A percentile compares a stretch with the other conserved stretches of the same genome.
Evolutionary conservation across 2,888 invertebrate genomes (phyloP).

Genomic region (Polydrusus cervinus): DNA sequence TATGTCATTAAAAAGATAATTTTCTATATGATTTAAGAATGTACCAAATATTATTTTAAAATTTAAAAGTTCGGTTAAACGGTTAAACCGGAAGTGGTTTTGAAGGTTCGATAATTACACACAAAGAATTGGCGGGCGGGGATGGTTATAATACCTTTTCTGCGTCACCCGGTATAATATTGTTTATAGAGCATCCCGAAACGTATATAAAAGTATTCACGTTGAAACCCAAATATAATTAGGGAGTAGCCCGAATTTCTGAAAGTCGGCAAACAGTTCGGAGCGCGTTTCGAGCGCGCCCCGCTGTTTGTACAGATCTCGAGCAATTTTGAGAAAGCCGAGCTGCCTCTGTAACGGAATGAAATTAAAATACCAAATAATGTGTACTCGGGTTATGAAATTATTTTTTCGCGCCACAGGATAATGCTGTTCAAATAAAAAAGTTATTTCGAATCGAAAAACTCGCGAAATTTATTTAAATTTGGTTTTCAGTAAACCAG

Average conservation of each 20-base stretch:
- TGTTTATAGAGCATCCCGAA: conserved; percentile 49
- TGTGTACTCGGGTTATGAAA: conserved; percentile 42
- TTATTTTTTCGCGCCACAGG: conserved; percentile 48
- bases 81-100: too few species aligned
- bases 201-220: conserved; percentile 63
- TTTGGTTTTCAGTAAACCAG: conserved; percentile 1
- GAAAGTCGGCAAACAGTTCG: conserved; percentile 61
- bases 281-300: conserved; percentile 10
- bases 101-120: too few species aligned
- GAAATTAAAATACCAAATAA: conserved; percentile 53
- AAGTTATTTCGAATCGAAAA: conserved; percentile 31
- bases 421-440: conserved; percentile 45
- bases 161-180: too few species aligned
- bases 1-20: too few species aligned
- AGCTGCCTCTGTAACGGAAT: conserved; percentile 33
- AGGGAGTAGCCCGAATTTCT: conserved; percentile 62
- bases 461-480: conserved; percentile 9
- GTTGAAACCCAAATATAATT: conserved; percentile 63
- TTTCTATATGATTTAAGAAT: too few species aligned
- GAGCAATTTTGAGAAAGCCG: conserved; percentile 54
- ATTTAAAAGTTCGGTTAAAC: too few species aligned
- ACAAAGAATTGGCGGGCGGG: too few species aligned
- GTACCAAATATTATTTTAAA: too few species aligned
- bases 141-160: too few species aligned
- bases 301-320: conserved; percentile 60